A percentile compares a stretch with the other conserved stretches of the same genome.
These are phyloP conservation scores for Hybognathus amarus DNA, from an alignment of 2,797 vertebrate genomes.

Conservation along the genomic window DNA sequence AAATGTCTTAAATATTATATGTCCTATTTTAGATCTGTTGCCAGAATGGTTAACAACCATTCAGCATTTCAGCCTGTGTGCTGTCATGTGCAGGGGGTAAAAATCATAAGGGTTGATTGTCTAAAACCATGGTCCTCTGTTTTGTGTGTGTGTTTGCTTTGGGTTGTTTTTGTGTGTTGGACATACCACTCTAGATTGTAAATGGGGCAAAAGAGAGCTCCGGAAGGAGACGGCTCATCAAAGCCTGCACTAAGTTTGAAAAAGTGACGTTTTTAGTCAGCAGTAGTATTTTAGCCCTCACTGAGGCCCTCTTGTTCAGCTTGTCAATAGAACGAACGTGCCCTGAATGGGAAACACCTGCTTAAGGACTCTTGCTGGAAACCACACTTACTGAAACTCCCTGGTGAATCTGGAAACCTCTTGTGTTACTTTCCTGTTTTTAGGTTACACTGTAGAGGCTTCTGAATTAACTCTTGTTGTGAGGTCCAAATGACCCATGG, in stretches of 20 bases:
- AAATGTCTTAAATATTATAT: not conserved
- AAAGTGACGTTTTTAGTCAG: slow-evolving; percentile 69
- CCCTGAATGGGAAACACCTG: slow-evolving; percentile 63
- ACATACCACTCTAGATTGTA: slow-evolving; percentile 60
- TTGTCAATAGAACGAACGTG: slow-evolving; percentile 65
- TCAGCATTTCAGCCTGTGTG: slow-evolving; percentile 29
- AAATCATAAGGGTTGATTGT: slow-evolving; percentile 44
- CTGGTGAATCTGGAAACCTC: slow-evolving; percentile 48
- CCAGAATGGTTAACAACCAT: not conserved
- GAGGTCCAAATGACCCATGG: not conserved
- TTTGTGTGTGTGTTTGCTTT: slow-evolving; percentile 42
- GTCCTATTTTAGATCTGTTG: slow-evolving; percentile 30
- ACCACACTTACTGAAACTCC: slow-evolving; percentile 50
- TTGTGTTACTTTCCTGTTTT: slow-evolving; percentile 52
- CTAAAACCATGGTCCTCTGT: slow-evolving; percentile 37
- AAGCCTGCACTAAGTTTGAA: slow-evolving; percentile 60
- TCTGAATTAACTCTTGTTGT: slow-evolving; percentile 39
- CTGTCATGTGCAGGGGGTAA: slow-evolving; percentile 46
- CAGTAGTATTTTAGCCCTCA: slow-evolving; percentile 65
- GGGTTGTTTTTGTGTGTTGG: slow-evolving; percentile 53
- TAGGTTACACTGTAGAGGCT: slow-evolving; percentile 36
- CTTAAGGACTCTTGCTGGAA: slow-evolving; percentile 60
- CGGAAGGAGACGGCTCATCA: slow-evolving; percentile 58
- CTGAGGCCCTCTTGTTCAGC: slow-evolving; percentile 63
- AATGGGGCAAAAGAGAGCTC: slow-evolving; percentile 45